Base-by-base conservation (phyloP, 1,140 invertebrate genomes). In the Drosophila serrata region DNA sequence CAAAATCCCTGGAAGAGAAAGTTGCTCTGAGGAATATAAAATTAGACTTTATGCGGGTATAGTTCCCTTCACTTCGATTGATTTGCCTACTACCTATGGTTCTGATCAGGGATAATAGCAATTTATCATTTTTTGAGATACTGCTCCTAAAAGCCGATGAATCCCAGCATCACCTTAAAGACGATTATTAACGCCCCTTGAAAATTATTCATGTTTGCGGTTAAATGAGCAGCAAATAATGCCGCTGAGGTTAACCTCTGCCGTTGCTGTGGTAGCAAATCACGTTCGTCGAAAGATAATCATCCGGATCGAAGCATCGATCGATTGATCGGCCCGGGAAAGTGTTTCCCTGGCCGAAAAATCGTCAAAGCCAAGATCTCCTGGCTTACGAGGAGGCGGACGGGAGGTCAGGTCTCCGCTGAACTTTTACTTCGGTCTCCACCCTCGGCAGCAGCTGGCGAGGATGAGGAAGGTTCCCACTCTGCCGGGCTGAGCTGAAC, bases 261-360 rank as follows among this genome's bases (percentile, higher is more conserved):
- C 51, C 33, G 31, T 15, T 22, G 51, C 51, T 79, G 72, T 79
- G 82, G 79, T 79, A 79, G 82, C 79, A 62, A 80, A 79, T 75
- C 82, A 87, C 82, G 82, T 86, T 46, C 60, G 29, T 65, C 43
- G 24, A 49, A 46, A 62, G 19, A 74, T 62, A 61, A 77, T 58
- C 46, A 76, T 58, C 73, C 46, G 37, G 37, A 56, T 33, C 58
- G 51, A 51, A 42, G 15, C 60, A 31, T 22, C 65, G 65, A 40
- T 43, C 51, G 68, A 72, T 49, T 35, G 69, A 73, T 73, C 67
- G 51, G 29, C 13, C n/a, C n/a, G 45, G 56, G 56, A 77, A 81
- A 82, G 78, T 75, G 73, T 81, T 77, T 69, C 39, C 58, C 40
- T 59, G 53, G 59, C 55, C 59, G 68, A 58, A 67, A 74, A 49